These are phyloP conservation scores for Agrotis segetum DNA, from an alignment of 2,888 invertebrate species.

Conservation along the genomic window DNA sequence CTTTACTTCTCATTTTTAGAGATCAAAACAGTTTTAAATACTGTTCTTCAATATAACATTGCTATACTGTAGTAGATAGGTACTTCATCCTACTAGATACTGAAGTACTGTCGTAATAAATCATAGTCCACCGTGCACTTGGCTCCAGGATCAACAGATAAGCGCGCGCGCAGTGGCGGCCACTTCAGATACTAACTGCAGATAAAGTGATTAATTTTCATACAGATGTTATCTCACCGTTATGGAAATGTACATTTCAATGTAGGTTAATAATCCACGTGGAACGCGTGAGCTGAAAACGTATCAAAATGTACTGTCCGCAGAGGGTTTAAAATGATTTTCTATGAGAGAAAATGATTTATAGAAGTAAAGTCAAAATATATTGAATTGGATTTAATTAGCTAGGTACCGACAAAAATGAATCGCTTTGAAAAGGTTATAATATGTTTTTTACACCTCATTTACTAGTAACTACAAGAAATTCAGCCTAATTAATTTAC, in stretches of 20 bases:
- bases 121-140: conserved; percentile 48
- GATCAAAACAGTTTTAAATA: background rate
- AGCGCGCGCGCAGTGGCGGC: conserved; percentile 10
- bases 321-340: no score
- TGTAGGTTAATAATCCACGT: background rate
- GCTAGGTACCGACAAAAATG: no score
- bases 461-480: no score
- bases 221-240: conserved; percentile 13
- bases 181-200: conserved; percentile 36
- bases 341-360: no score
- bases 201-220: conserved; percentile 33
- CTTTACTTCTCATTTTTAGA: no score
- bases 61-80: background rate
- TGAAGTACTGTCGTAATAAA: conserved; percentile 44
- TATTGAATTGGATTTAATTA: no score
- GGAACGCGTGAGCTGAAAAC: background rate
- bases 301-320: background rate
- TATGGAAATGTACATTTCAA: background rate
- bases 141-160: conserved; percentile 42
- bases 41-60: background rate
- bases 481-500: no score
- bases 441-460: no score
- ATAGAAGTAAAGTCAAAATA: no score
- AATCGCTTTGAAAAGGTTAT: no score
- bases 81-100: conserved; percentile 11